These are phyloP conservation scores for Ladona fulva DNA, from an alignment of 1,140 invertebrate genomes.

Conservation along the genomic window DNA sequence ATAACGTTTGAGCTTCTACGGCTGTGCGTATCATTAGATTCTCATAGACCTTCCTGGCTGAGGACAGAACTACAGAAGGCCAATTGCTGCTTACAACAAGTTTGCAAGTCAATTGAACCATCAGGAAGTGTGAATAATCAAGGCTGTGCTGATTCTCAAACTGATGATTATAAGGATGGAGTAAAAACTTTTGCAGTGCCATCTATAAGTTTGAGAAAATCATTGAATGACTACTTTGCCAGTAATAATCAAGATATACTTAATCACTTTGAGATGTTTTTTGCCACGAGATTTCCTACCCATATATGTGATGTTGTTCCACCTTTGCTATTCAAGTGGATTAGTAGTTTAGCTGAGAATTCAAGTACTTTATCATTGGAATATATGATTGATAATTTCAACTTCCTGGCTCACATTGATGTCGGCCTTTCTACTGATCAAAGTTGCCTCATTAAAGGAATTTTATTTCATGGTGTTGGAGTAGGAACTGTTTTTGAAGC, in stretches of 20 bases:
- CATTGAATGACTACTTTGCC: background rate
- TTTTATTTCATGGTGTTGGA: background rate
- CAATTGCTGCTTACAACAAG: background rate
- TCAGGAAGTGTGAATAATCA: no score
- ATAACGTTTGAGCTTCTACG: background rate
- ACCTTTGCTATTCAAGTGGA: background rate
- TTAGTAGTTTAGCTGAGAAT: background rate
- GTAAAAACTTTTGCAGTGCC: no score
- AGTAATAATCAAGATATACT: background rate
- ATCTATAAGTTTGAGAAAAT: no score
- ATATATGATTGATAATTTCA: background rate
- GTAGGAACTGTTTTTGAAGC: background rate
- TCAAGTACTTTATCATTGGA: background rate
- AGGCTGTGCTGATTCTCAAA: no score
- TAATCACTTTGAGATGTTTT: background rate
- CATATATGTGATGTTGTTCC: background rate
- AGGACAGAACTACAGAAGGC: background rate
- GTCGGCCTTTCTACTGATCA: background rate
- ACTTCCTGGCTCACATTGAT: background rate
- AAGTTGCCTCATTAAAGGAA: background rate
- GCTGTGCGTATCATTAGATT: background rate
- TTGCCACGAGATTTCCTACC: background rate
- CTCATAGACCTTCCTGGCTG: background rate
- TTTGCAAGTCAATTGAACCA: no score
- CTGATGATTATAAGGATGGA: no score